phyloP scores from a whole-genome alignment of 2,888 invertebrate species.

The Ormyrus thymus region DNA sequence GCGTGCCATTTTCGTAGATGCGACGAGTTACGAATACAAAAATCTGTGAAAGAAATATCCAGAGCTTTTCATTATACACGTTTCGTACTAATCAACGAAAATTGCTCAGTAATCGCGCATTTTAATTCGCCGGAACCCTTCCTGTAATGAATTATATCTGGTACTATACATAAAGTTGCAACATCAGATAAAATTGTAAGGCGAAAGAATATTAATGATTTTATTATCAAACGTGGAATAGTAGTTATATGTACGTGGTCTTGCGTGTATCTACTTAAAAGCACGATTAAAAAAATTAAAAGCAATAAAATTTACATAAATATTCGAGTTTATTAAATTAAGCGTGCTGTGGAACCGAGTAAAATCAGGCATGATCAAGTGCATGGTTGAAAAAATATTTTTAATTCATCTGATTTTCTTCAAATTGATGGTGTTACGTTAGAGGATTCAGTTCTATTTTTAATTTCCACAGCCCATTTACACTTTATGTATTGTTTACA shows the following conservation, averaged over 20 bases:
- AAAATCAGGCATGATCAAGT: too few relatives aligned
- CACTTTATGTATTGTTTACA: too few relatives aligned
- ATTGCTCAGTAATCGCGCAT: constrained; percentile 42
- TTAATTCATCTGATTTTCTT: too few relatives aligned
- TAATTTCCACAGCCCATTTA: too few relatives aligned
- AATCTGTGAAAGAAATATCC: constrained; percentile 14
- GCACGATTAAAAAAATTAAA: constrained; percentile 29
- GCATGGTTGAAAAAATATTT: too few relatives aligned
- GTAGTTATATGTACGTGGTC: background rate
- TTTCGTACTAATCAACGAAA: constrained; percentile 39
- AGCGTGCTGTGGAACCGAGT: background rate
- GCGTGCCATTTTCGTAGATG: background rate
- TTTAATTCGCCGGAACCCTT: constrained; percentile 41
- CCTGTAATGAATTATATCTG: constrained; percentile 31
- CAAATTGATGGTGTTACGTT: too few relatives aligned
- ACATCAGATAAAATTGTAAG: constrained; percentile 25
- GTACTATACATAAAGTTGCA: constrained; percentile 26
- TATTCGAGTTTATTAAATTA: constrained; percentile 29
- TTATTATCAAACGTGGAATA: constrained; percentile 39
- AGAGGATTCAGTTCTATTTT: too few relatives aligned
- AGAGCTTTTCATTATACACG: constrained; percentile 37
- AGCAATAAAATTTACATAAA: constrained; percentile 19
- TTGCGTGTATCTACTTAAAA: background rate
- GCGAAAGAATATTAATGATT: constrained; percentile 6
- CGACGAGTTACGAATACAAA: background rate